Conservation (phyloP, 2,888 invertebrate genomes). For the Callyntrura guangdongensis region DNA sequence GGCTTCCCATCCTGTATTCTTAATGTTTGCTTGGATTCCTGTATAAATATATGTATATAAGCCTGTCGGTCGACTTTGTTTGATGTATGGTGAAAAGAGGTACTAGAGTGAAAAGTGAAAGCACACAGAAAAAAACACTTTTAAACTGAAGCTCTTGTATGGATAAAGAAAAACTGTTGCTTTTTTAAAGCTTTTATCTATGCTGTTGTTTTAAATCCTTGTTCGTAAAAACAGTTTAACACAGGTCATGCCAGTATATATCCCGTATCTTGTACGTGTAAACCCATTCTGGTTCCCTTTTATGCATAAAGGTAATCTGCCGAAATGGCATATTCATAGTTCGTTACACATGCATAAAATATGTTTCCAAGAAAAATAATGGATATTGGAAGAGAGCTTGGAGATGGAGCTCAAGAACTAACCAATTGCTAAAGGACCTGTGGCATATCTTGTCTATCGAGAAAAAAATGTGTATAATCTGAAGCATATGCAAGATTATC, state of each 20-base stretch:
- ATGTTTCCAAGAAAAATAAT: neutral
- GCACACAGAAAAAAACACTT: constrained; percentile 22
- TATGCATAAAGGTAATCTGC: neutral
- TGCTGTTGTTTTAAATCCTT: constrained; percentile 10
- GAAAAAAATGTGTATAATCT: neutral
- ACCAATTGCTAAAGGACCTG: constrained; percentile 57
- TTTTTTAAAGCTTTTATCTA: constrained; percentile 1
- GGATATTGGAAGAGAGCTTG: no score
- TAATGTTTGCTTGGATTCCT: neutral
- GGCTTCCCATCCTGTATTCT: neutral
- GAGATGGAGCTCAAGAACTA: neutral
- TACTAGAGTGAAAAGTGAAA: constrained; percentile 56
- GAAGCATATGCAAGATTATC: neutral
- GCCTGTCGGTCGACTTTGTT: neutral
- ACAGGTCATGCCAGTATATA: neutral
- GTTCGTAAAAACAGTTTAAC: neutral
- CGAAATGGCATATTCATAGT: neutral
- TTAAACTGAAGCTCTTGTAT: constrained; percentile 33
- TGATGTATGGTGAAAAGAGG: constrained; percentile 36
- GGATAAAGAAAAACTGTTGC: constrained; percentile 60
- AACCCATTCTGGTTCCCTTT: neutral
- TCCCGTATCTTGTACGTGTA: neutral
- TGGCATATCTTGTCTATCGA: constrained; percentile 44
- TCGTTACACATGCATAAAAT: neutral
- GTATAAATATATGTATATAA: neutral